Evolutionary conservation across 2,113 vertebrate species (phyloP), one percentile per base, ranked within the genome.

Genomic region (Lamprologus ornatipinnis): DNA sequence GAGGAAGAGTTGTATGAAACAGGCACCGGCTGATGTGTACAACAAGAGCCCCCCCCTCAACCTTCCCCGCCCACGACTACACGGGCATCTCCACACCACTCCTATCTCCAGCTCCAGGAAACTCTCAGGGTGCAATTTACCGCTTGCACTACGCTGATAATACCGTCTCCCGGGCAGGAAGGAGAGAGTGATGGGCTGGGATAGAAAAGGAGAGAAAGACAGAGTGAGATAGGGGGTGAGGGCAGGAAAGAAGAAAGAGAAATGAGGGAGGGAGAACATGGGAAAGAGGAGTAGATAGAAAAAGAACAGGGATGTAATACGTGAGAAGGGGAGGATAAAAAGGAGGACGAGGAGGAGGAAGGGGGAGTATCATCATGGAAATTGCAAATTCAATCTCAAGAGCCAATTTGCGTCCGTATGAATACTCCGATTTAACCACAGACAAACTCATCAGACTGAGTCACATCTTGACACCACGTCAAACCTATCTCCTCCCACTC

Each of bases 81-180:
- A 78, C 85, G 82, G 84, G 83, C 65, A 85, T 78, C 40, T 81
- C 75, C 13, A 21, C 80, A 83, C 81, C 37, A 58, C 95, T 95
- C 95, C 96, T 97, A 97, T 97, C 97, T 90, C 92, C 94, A 95
- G 94, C 96, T 93, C 51, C 2, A 89, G 87, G 95, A 97, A 96
- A 91, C 92, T 94, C 95, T 95, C 89, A 58, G 89, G 90, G 90
- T 91, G 85, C 93, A 95, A 95, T 96, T 95, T 94, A 95, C 92
- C 57, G 84, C 89, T 91, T 92, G 91, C 93, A 87, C 85, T 63
- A 78, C 49, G 12, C 85, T 92, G 94, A 96, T 96, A 95, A 95
- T 94, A 85, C 89, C 47, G 90, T 92, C 92, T 90, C 89, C 87
- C 23, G 89, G 88, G 89, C 84, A 92, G 53, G 78, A 79, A 70